Evolutionary conservation across 2,888 invertebrate species (phyloP), one percentile per base, ranked within the genome.

Genomic region (Serripes groenlandicus): DNA sequence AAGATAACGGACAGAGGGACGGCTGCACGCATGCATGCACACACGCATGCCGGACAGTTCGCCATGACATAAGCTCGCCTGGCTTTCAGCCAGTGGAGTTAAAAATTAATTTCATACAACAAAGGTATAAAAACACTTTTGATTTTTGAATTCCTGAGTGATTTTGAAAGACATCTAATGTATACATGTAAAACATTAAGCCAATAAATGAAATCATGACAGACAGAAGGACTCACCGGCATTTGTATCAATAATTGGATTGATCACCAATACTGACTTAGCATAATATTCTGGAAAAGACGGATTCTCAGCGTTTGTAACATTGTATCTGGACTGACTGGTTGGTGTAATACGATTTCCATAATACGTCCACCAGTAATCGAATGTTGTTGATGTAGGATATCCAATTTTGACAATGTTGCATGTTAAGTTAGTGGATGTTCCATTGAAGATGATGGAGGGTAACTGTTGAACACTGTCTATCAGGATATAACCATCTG

Each of bases 301-400:
- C 11, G 18, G n/a, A 34, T 37, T 26, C 5, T 56, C 28, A 3
- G n/a, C 23, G 21, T 26, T 49, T 2, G 64, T 54, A 21, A 75
- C 68, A n/a, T 28, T 58, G 35, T 75, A 84, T 35, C 82, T 58
- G 23, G 85, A 86, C 15, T 37, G 72, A 49, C 56, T 49, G 5
- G 68, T 83, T 15, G 85, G 85, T 15, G 58, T 35, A 11, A 86
- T 66, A 21, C 42, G 30, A 30, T 52, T 80, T 11, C 76, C 79
- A 35, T 71, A 68, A 52, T 54, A 81, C 2, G 77, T 81, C 86
- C 83, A 86, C 81, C 81, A 80, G 62, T 62, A 77, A 0, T 30
- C 74, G 42, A 81, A 83, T 0, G 23, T 21, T 21, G 73, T 58
- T 1, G 54, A 60, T 4, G 15, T 11, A 0, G 56, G 26, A 42